Evolutionary conservation across 2,888 invertebrate genomes (phyloP).

Genomic region (Melanotus villosus): DNA sequence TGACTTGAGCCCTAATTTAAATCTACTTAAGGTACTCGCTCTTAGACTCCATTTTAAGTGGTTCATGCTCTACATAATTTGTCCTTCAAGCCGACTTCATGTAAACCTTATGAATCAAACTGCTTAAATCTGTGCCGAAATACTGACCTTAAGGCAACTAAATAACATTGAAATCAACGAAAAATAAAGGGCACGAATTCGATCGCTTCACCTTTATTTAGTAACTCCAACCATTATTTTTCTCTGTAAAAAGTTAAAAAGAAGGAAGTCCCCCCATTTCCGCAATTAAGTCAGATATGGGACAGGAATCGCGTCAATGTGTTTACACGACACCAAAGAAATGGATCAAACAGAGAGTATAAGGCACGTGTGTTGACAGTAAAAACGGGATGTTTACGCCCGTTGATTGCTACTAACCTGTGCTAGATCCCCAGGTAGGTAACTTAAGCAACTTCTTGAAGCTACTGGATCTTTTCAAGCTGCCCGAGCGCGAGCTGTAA

Average conservation of each 20-base stretch:
- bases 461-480: slow-evolving; percentile 71
- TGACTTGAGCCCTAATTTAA: too few species aligned
- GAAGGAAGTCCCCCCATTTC: slow-evolving; percentile 6
- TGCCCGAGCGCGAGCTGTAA: slow-evolving; percentile 65
- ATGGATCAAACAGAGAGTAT: slow-evolving; percentile 11
- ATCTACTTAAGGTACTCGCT: too few species aligned
- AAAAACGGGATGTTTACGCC: slow-evolving; percentile 7
- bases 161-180: too few species aligned
- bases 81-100: too few species aligned
- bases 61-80: too few species aligned
- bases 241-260: not conserved
- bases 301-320: slow-evolving; percentile 1
- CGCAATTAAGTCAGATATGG: slow-evolving; percentile 18
- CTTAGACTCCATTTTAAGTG: too few species aligned
- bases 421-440: slow-evolving; percentile 67
- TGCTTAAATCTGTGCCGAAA: too few species aligned
- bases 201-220: too few species aligned
- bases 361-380: slow-evolving; percentile 21
- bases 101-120: too few species aligned
- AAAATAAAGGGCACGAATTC: too few species aligned
- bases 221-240: too few species aligned
- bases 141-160: too few species aligned
- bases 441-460: slow-evolving; percentile 72
- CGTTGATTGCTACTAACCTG: slow-evolving; percentile 44
- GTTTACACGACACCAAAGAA: slow-evolving; percentile 19